Conservation (phyloP, 2,888 invertebrate genomes). For the Carabus problematicus region DNA sequence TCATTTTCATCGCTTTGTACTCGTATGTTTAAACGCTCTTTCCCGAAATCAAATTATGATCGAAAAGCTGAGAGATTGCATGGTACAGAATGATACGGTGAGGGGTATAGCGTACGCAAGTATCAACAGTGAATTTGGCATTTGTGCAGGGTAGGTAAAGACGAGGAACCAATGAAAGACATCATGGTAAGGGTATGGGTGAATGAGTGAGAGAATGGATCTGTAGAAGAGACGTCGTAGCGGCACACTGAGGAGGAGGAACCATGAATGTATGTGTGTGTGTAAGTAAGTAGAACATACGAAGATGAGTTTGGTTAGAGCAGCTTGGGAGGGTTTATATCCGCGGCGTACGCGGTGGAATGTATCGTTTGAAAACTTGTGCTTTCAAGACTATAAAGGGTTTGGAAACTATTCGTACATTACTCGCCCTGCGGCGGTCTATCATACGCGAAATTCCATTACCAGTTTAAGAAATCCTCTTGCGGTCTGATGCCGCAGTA, state of each 20-base stretch:
- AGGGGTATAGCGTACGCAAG: too few relatives aligned
- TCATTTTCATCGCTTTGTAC: slow-evolving; percentile 4
- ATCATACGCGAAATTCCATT: slow-evolving; percentile 42
- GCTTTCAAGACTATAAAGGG: slow-evolving; percentile 37
- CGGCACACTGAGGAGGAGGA: too few relatives aligned
- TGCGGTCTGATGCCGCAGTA: slow-evolving; percentile 37
- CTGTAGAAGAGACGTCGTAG: too few relatives aligned
- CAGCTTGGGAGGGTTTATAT: slow-evolving; percentile 26
- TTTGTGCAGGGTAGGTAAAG: too few relatives aligned
- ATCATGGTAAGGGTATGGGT: too few relatives aligned
- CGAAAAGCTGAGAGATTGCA: too few relatives aligned
- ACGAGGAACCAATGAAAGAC: too few relatives aligned
- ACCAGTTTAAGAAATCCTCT: slow-evolving; percentile 43
- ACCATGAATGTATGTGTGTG: too few relatives aligned
- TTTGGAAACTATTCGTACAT: slow-evolving; percentile 40
- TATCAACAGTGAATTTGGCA: too few relatives aligned
- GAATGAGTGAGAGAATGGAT: too few relatives aligned
- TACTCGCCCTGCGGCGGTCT: slow-evolving; percentile 36
- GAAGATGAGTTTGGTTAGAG: neutral
- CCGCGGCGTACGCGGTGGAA: slow-evolving; percentile 34
- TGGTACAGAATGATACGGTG: too few relatives aligned
- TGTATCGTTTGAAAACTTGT: slow-evolving; percentile 40
- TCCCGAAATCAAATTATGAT: slow-evolving; percentile 9
- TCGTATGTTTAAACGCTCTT: neutral
- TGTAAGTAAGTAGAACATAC: too few relatives aligned